Conservation (phyloP, 2,797 vertebrate genomes). For the Zenarchopterus dispar region DNA sequence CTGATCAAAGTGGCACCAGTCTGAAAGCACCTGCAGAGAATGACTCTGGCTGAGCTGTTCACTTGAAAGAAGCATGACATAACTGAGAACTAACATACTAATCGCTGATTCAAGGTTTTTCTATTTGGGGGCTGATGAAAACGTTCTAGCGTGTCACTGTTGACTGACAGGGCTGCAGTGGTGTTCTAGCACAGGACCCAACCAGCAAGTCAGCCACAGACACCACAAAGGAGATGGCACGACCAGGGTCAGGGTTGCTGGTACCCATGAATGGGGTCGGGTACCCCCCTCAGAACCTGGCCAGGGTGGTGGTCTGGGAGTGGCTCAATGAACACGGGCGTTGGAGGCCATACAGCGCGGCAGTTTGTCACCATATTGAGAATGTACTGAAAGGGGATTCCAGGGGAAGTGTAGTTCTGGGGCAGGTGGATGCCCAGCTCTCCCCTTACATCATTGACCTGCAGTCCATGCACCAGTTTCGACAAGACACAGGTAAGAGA, state of each 20-base stretch:
- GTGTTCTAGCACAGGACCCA: conserved; percentile 52
- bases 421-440: conserved; percentile 92
- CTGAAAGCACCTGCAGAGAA: conserved; percentile 49
- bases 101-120: conserved; percentile 56
- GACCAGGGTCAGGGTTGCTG: conserved; percentile 70
- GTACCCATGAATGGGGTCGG: conserved; percentile 81
- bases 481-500: conserved; percentile 94
- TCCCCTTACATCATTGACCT: conserved; percentile 95
- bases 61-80: conserved; percentile 61
- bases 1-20: conserved; percentile 48
- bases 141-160: conserved; percentile 58
- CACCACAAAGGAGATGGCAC: conserved; percentile 64
- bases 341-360: conserved; percentile 93
- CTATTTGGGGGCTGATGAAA: conserved; percentile 36
- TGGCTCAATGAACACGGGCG: conserved; percentile 96
- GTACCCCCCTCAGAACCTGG: conserved; percentile 91
- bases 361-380: conserved; percentile 95
- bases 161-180: conserved; percentile 67
- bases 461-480: conserved; percentile 98
- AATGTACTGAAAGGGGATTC: conserved; percentile 92
- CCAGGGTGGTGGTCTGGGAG: conserved; percentile 97
- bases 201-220: conserved; percentile 39
- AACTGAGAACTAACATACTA: conserved; percentile 35
- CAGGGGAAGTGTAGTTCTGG: conserved; percentile 90
- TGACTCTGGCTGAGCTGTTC: conserved; percentile 38